Evolutionary conservation across 2,888 invertebrate genomes (phyloP).

Genomic region (Argyresthia goedartella): DNA sequence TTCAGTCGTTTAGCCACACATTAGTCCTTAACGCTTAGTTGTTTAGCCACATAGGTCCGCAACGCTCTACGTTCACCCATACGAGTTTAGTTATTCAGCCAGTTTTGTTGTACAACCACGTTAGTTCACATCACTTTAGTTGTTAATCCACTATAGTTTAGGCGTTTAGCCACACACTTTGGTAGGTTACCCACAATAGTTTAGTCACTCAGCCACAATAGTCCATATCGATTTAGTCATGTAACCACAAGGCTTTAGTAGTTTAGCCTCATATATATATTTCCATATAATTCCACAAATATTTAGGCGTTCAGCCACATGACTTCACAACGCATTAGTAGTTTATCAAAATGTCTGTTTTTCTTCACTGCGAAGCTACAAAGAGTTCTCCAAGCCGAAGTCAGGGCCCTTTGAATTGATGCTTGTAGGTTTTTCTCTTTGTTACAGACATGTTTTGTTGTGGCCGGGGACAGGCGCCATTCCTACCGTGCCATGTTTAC

Average conservation of each 20-base stretch:
- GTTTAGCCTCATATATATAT: too few species aligned
- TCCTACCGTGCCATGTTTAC: background rate
- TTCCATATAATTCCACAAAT: too few species aligned
- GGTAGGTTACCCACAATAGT: too few species aligned
- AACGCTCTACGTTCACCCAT: too few species aligned
- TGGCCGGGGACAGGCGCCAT: background rate
- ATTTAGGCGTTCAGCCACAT: background rate
- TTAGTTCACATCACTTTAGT: constrained; percentile 28
- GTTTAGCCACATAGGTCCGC: too few species aligned
- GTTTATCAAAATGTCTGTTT: background rate
- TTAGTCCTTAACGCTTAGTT: background rate
- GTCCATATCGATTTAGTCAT: too few species aligned
- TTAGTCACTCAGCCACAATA: too few species aligned
- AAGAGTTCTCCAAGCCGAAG: background rate
- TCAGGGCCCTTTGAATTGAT: constrained; percentile 3
- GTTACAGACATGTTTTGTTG: background rate
- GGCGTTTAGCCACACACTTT: background rate
- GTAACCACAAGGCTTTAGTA: too few species aligned
- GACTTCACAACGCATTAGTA: background rate
- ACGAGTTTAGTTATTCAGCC: too few species aligned
- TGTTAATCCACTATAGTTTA: too few species aligned
- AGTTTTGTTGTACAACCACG: constrained; percentile 48
- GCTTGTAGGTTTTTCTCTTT: background rate
- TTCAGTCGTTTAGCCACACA: background rate
- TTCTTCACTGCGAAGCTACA: background rate